Conservation (phyloP, 2,113 vertebrate species). For the Nyctereutes procyonoides region DNA sequence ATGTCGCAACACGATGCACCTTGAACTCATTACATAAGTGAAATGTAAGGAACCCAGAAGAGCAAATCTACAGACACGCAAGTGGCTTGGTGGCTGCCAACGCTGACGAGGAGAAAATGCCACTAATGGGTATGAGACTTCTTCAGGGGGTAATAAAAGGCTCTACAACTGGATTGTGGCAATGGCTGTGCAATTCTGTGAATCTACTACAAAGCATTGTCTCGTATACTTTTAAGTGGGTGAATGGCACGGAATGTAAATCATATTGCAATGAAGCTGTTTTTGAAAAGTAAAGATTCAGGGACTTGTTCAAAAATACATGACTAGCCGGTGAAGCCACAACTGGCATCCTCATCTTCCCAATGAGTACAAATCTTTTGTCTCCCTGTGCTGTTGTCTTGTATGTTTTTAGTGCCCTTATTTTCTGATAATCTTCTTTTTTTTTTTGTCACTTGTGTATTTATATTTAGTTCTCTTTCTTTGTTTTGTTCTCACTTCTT, state of each 20-base stretch:
- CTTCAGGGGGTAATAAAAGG: not conserved
- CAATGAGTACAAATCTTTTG: not conserved
- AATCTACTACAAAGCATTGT: not conserved
- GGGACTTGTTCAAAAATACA: not conserved
- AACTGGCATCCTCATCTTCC: not conserved
- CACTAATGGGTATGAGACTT: not conserved
- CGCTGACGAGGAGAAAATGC: not conserved
- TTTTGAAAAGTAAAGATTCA: conserved; percentile 22
- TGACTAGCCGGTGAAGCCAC: not conserved
- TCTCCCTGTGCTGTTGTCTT: not conserved
- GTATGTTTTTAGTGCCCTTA: not conserved
- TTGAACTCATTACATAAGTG: not conserved
- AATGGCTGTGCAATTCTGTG: not conserved
- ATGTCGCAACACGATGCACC: not conserved
- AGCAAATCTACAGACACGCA: not conserved
- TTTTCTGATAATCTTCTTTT: not conserved
- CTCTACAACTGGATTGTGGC: not conserved
- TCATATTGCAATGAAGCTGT: not conserved
- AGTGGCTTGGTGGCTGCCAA: not conserved
- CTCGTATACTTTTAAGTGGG: not conserved
- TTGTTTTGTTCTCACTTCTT: not conserved
- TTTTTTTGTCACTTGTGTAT: not conserved
- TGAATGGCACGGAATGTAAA: not conserved
- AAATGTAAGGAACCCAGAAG: conserved; percentile 5
- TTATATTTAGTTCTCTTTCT: not conserved